Evolutionary conservation across 2,113 vertebrate genomes (phyloP).

Genomic region (Thymallus thymallus): DNA sequence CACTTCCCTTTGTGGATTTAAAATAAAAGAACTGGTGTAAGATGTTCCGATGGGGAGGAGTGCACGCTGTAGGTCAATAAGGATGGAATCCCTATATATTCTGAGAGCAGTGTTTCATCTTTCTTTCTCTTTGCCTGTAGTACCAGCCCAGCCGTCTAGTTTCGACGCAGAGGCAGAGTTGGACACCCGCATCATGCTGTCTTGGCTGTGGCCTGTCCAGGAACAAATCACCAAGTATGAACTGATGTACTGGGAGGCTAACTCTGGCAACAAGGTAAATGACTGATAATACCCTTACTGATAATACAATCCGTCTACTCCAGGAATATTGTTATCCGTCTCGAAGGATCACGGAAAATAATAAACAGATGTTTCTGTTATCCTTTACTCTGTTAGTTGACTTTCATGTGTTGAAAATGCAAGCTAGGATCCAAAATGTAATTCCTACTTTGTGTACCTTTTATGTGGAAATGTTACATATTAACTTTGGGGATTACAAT

Average conservation of each 20-base stretch:
- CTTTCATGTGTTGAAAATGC: too few species aligned
- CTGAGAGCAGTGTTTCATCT: neutral
- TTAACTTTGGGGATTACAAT: too few species aligned
- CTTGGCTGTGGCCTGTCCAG: conserved; percentile 88
- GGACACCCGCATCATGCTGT: conserved; percentile 88
- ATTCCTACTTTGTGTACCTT: neutral
- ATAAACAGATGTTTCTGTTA: neutral
- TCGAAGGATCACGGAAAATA: too few species aligned
- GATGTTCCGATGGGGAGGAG: too few species aligned
- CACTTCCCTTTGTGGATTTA: neutral
- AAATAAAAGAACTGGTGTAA: too few species aligned
- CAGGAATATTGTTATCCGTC: too few species aligned
- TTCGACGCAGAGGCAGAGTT: conserved; percentile 92
- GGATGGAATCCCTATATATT: neutral
- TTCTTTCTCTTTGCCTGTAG: conserved; percentile 55
- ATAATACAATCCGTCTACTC: too few species aligned
- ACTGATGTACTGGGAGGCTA: conserved; percentile 87
- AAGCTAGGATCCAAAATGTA: neutral
- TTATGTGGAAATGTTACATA: neutral
- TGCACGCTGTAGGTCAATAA: too few species aligned
- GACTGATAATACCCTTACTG: neutral
- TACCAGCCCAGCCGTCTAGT: conserved; percentile 86
- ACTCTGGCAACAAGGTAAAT: conserved; percentile 81
- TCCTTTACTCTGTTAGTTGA: neutral
- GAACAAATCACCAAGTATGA: conserved; percentile 87